A percentile compares a stretch with the other conserved stretches of the same genome.
Evolutionary conservation across 2,797 vertebrate species (phyloP).

Genomic region (Rousettus madagascariensis): DNA sequence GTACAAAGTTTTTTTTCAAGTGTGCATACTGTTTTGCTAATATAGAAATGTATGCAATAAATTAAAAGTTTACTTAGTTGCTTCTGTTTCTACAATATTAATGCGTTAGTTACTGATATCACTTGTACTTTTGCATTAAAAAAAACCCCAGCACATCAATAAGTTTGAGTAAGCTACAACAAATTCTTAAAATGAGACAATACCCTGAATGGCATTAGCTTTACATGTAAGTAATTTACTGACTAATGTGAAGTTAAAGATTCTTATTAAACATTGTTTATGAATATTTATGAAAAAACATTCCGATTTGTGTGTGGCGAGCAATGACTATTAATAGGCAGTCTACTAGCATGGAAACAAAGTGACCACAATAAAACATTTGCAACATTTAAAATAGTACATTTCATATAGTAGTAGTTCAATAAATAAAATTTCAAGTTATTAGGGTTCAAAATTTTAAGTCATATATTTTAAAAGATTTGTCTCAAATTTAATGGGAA

Average conservation of each 20-base stretch:
- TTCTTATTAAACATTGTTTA: background rate
- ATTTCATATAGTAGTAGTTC: background rate
- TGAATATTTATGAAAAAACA: slow-evolving; percentile 39
- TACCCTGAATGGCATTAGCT: background rate
- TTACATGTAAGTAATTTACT: background rate
- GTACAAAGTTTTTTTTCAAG: background rate
- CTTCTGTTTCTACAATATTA: background rate
- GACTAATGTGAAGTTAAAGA: slow-evolving; percentile 5
- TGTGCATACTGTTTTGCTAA: background rate
- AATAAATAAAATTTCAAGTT: background rate
- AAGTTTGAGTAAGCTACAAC: background rate
- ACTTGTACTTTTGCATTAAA: background rate
- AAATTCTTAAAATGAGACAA: background rate
- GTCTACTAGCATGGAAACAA: background rate
- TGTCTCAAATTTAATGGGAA: background rate
- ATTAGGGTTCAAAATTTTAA: background rate
- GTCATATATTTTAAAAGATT: background rate
- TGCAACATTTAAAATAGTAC: background rate
- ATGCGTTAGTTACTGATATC: background rate
- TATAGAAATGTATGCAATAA: background rate
- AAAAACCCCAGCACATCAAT: background rate
- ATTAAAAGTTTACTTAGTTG: background rate
- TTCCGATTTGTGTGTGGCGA: background rate
- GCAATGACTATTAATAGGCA: background rate
- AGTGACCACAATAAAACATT: background rate